Evolutionary conservation across 2,113 vertebrate species (phyloP), one percentile per base, ranked within the genome.

Genomic region (Microcebus ravelobensis): DNA sequence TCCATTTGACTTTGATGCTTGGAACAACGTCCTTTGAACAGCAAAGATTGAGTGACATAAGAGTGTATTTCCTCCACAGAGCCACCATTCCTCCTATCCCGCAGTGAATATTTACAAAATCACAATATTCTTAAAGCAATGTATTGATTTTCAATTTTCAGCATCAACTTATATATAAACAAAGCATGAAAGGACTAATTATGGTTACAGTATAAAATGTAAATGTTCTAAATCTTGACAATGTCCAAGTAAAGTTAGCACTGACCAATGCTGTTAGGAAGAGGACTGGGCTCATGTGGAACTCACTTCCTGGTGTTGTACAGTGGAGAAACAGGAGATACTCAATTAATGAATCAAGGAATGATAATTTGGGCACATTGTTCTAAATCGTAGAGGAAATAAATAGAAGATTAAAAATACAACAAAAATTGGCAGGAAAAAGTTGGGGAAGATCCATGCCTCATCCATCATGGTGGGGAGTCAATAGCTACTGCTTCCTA

Each of bases 331-430:
- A 80, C 31, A 71, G 86, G 79, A 92, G 55, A 34, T 4, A 57
- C 55, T 79, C 76, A 82, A 55, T 79, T 80, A 70, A 94, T 79
- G 61, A 82, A 71, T 91, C 77, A 76, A 70, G 34, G 55, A 85
- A 89, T 67, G 67, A 94, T 65, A 36, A 31, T 48, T 84, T 70
- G 82, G 76, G 63, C 14, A 29, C 34, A 42, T 80, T 68, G 12
- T 84, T 80, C 92, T 94, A 92, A 96, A 85, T 76, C 70, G 36
- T 11, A 91, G 36, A 88, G 52, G 48, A 92, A 91, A 91, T 77
- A 94, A 77, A 65, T 63, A 94, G 14, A 90, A 88, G 73, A 90
- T 91, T 77, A 86, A 96, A 93, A 95, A 94, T 70, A 87, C 18
- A 94, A 85, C 76, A 42, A 94, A 79, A 96, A 65, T 59, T 63